Base-by-base conservation (phyloP, 2,797 vertebrate genomes). In the Odontamblyopus rebecca region DNA sequence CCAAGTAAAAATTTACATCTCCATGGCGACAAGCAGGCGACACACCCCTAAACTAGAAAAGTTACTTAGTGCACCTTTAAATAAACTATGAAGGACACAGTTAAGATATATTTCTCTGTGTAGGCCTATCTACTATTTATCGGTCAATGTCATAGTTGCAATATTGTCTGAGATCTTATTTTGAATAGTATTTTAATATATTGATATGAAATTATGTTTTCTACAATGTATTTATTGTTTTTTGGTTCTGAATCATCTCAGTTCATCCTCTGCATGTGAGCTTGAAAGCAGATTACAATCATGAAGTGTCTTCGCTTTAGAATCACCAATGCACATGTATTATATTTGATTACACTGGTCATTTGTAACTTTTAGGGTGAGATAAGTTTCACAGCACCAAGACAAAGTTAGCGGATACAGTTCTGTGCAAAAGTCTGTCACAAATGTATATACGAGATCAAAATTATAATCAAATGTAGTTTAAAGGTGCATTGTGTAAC, bases 151-250 rank as follows among this genome's bases (percentile, higher is more conserved):
- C 90, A 93, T 48, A 41, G 35, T 90, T 90, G 85, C 89, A 86
- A 94, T 93, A 93, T 92, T 91, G 90, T 91, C 89, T 83, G 91
- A 91, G 87, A 93, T 91, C 93, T 93, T 82, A 91, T 93, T 92
- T 92, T 91, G 84, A 93, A 93, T 92, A 92, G 90, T 93, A 93
- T 93, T 93, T 93, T 93, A 93, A 93, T 92, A 93, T 93, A 93
- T 93, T 92, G 90, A 91, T 88, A 93, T 92, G 86, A 91, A 92
- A 93, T 92, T 92, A 93, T 90, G 91, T 90, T 94, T 94, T 94
- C 90, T 93, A 93, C 92, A 92, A 90, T 86, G 91, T 93, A 93
- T 93, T 92, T 93, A 92, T 90, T 92, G 77, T 85, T 91, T 82
- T 81, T 73, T 79, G 79, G 88, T 90, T 82, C 82, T 79, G 71